These are phyloP conservation scores for Diaprepes abbreviatus DNA, from an alignment of 2,888 invertebrate genomes.

Conservation along the genomic window DNA sequence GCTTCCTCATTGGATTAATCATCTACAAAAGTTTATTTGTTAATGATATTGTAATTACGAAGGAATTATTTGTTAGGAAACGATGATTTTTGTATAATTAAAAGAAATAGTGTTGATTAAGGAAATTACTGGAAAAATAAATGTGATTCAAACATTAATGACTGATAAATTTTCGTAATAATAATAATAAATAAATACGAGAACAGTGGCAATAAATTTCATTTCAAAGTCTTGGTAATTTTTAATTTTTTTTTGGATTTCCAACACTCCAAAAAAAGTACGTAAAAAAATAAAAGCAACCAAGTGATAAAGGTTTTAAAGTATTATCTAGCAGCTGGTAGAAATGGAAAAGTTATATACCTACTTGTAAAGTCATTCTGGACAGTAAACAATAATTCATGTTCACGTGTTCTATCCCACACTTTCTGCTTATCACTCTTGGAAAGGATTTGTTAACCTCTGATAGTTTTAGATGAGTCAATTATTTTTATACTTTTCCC, in stretches of 20 bases:
- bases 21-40: conserved; percentile 10
- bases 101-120: neutral
- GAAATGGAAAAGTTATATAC: too few species aligned
- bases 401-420: neutral
- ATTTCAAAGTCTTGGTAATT: too few species aligned
- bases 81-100: neutral
- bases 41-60: conserved; percentile 9
- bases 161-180: too few species aligned
- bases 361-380: too few species aligned
- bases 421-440: neutral
- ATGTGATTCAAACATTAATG: neutral
- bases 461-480: neutral
- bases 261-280: too few species aligned
- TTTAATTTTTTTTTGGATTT: too few species aligned
- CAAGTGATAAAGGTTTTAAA: too few species aligned
- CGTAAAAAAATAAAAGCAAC: too few species aligned
- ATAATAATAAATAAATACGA: too few species aligned
- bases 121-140: neutral
- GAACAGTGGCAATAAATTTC: too few species aligned
- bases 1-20: conserved; percentile 19
- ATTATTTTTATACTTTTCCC: conserved; percentile 7
- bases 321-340: too few species aligned
- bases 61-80: conserved; percentile 7
- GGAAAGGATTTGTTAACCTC: conserved; percentile 4
- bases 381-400: neutral